Percentiles rank a stretch among this genome's conserved stretches.
These are phyloP conservation scores for Podarcis cretensis DNA, from an alignment of 2,113 vertebrate species.

Conservation along the genomic window DNA sequence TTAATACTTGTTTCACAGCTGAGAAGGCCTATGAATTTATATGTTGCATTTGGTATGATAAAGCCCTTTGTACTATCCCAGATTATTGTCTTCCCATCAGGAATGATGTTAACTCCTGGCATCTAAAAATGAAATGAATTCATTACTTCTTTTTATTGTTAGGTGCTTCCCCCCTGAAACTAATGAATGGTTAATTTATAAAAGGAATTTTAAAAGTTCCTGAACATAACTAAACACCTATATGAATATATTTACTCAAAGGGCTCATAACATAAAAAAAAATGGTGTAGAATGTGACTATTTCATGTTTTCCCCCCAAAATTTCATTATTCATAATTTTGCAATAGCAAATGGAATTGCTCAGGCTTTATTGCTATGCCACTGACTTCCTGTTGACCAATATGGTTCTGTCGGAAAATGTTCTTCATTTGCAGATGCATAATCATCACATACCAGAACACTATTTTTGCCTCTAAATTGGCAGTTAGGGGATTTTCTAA, in stretches of 20 bases:
- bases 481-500: neutral
- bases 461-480: neutral
- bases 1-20: conserved; percentile 80
- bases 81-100: conserved; percentile 85
- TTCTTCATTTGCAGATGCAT: neutral
- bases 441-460: neutral
- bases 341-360: neutral
- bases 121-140: conserved; percentile 74
- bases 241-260: neutral
- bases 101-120: conserved; percentile 69
- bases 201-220: conserved; percentile 13
- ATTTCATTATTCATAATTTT: neutral
- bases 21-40: conserved; percentile 85
- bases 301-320: neutral
- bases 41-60: conserved; percentile 84
- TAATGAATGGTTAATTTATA: neutral
- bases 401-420: neutral
- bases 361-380: neutral
- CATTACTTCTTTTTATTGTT: neutral
- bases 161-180: conserved; percentile 10
- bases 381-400: neutral
- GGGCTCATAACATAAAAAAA: neutral
- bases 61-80: conserved; percentile 92
- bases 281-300: neutral
- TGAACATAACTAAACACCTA: neutral